A percentile compares a stretch with the other conserved stretches of the same genome.
Conservation (phyloP, 2,113 vertebrate species). For the Tenebrosternarchus preto region DNA sequence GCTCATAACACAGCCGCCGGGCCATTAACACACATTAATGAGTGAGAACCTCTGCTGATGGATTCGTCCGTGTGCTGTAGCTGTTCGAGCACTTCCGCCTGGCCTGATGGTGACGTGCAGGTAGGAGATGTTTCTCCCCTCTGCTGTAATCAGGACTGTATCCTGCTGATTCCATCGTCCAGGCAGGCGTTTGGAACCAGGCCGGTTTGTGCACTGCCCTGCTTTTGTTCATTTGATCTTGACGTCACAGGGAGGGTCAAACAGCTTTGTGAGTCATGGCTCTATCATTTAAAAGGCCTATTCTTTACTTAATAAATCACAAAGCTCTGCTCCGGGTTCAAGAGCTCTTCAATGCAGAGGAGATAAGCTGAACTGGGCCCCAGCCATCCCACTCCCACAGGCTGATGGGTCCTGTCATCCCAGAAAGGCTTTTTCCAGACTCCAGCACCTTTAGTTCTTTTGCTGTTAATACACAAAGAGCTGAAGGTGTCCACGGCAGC, state of each 20-base stretch:
- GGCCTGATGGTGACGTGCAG: conserved; percentile 29
- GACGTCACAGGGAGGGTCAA: conserved; percentile 7
- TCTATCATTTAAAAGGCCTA: conserved; percentile 28
- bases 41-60: conserved; percentile 18
- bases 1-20: conserved; percentile 23
- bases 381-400: too few species aligned
- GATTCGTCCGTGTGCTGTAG: conserved; percentile 7
- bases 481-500: not conserved
- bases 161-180: not conserved
- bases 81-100: conserved; percentile 23
- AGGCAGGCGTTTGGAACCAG: conserved; percentile 19
- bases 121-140: conserved; percentile 35
- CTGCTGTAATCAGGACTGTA: conserved; percentile 33
- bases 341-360: not conserved
- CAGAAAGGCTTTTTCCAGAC: not conserved
- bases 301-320: conserved; percentile 33
- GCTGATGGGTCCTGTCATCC: not conserved
- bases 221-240: conserved; percentile 45
- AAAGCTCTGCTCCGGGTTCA: not conserved
- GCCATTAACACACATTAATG: conserved; percentile 45
- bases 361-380: not conserved
- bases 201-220: conserved; percentile 18
- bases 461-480: not conserved
- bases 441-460: not conserved
- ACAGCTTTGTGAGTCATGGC: conserved; percentile 5